Conservation (phyloP, 2,888 invertebrate species). For the Vandiemenella viatica region DNA sequence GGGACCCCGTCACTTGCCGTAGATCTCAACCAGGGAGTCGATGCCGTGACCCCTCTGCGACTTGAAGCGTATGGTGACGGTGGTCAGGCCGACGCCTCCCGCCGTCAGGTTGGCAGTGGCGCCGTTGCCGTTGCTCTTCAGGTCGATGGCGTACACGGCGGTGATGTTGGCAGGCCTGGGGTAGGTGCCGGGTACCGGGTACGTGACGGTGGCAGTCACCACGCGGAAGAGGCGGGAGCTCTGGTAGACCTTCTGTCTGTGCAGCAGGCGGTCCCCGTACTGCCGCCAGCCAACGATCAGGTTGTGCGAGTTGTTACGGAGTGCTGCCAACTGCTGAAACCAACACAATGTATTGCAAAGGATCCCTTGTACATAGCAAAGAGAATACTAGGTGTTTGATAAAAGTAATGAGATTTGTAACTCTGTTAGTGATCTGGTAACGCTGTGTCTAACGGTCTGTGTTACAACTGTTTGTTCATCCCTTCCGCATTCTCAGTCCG, state of each 20-base stretch:
- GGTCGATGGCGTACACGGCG: background rate
- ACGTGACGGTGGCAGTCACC: background rate
- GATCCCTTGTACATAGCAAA: no score
- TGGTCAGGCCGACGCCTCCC: background rate
- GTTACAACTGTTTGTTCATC: no score
- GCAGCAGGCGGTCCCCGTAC: constrained; percentile 18
- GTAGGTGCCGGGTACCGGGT: background rate
- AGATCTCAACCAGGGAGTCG: background rate
- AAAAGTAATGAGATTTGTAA: no score
- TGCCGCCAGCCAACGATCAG: constrained; percentile 18
- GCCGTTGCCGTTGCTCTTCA: background rate
- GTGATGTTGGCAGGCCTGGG: background rate
- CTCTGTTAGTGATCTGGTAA: no score
- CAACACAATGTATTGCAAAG: no score
- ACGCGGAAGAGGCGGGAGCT: background rate
- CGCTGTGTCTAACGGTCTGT: no score
- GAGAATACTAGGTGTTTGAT: no score
- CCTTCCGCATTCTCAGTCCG: no score
- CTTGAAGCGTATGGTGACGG: background rate
- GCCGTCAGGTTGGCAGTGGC: background rate
- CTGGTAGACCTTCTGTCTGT: constrained; percentile 1
- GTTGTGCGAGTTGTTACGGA: constrained; percentile 16
- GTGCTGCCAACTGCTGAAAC: constrained; percentile 1
- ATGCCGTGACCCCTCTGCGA: background rate
- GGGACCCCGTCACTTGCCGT: no score